These are phyloP conservation scores for Scyliorhinus canicula DNA, from an alignment of 2,797 vertebrate genomes.

Conservation along the genomic window DNA sequence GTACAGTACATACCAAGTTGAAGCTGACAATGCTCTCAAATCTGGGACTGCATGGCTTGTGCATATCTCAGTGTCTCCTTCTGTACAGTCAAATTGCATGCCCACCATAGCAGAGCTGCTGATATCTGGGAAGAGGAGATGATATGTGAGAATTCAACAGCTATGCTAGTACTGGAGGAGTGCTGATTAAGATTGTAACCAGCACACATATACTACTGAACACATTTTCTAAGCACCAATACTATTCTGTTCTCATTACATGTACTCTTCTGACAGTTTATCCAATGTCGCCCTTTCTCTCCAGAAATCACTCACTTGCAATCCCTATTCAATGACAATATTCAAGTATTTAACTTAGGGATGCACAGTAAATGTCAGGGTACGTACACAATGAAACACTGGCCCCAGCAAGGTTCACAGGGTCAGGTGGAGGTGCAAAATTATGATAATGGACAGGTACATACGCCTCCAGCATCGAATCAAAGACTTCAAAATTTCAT, in stretches of 20 bases:
- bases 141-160: not conserved
- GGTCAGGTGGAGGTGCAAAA: not conserved
- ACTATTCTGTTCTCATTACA: not conserved
- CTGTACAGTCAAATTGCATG: not conserved
- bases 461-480: not conserved
- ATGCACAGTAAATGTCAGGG: not conserved
- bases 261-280: not conserved
- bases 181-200: not conserved
- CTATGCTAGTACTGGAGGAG: not conserved
- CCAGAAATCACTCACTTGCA: not conserved
- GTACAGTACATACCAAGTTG: conserved; percentile 4
- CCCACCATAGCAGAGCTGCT: not conserved
- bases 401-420: not conserved
- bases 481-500: not conserved
- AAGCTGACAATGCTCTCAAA: conserved; percentile 24
- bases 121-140: not conserved
- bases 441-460: not conserved
- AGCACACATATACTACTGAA: not conserved
- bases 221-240: not conserved
- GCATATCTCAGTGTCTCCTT: not conserved
- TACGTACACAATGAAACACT: not conserved
- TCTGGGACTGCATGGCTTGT: not conserved
- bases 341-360: not conserved
- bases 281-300: not conserved
- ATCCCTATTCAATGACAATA: not conserved